Evolutionary conservation across 2,113 vertebrate genomes (phyloP).

Genomic region (Himantopus leucocephalus): DNA sequence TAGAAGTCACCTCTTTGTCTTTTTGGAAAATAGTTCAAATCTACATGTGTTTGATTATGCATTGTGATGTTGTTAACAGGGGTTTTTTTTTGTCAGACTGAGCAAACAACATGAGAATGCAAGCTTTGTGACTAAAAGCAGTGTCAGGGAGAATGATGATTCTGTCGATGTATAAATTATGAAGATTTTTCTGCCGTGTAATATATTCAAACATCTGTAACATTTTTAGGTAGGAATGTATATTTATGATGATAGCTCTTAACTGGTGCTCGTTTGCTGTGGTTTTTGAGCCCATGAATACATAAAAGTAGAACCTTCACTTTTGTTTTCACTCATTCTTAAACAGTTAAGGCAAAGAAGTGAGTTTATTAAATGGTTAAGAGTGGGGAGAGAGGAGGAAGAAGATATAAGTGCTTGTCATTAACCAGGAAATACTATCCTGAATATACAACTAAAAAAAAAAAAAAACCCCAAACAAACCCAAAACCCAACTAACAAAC

Average conservation of each 20-base stretch:
- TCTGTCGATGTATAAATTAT: neutral
- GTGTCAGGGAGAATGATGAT: neutral
- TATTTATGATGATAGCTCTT: neutral
- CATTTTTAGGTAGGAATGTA: neutral
- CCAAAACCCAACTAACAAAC: neutral
- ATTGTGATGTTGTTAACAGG: neutral
- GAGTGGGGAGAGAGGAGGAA: neutral
- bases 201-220: neutral
- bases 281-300: neutral
- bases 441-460: neutral
- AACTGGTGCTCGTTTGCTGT: neutral
- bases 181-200: neutral
- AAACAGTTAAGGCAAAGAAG: neutral
- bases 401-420: neutral
- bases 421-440: neutral
- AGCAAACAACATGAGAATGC: neutral
- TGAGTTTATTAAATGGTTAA: neutral
- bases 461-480: neutral
- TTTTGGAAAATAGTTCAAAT: neutral
- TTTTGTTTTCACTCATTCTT: neutral
- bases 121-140: neutral
- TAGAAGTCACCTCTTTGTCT: neutral
- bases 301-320: neutral
- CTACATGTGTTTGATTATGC: neutral
- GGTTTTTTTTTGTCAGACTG: neutral